Evolutionary conservation across 2,888 invertebrate species (phyloP).

Genomic region (Unio delphinus): DNA sequence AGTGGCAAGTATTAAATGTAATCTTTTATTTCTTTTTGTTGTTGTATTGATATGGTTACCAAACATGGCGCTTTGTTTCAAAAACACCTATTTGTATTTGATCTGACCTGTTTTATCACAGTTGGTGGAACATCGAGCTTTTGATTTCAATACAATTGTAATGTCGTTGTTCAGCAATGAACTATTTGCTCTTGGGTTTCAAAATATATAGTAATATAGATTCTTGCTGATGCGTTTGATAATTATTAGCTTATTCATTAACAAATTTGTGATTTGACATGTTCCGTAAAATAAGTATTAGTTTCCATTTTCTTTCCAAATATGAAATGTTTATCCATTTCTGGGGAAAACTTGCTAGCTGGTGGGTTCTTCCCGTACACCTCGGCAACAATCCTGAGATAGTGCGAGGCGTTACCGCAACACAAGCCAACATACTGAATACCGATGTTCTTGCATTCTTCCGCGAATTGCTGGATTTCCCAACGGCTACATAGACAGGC

Average conservation of each 20-base stretch:
- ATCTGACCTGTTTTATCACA: no score
- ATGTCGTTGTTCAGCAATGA: no score
- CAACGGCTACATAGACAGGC: conserved; percentile 41
- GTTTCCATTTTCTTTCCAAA: conserved; percentile 34
- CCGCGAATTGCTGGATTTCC: conserved; percentile 55
- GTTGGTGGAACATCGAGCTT: no score
- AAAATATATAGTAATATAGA: no score
- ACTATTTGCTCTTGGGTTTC: no score
- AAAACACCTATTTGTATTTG: no score
- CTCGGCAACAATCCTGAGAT: conserved; percentile 54
- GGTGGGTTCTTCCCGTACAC: conserved; percentile 51
- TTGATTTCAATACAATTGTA: no score
- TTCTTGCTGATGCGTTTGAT: no score
- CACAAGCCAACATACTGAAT: conserved; percentile 64
- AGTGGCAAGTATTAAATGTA: no score
- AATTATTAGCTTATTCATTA: neutral
- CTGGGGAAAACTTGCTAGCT: conserved; percentile 45
- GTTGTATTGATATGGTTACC: no score
- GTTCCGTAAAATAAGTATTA: conserved; percentile 18
- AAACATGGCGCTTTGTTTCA: no score
- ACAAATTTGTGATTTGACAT: conserved; percentile 6
- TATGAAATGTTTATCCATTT: conserved; percentile 44
- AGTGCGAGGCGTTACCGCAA: conserved; percentile 59
- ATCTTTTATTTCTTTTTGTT: no score
- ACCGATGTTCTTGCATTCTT: conserved; percentile 48